phyloP scores from a whole-genome alignment of 2,113 vertebrate species.

The Irena cyanogastra region DNA sequence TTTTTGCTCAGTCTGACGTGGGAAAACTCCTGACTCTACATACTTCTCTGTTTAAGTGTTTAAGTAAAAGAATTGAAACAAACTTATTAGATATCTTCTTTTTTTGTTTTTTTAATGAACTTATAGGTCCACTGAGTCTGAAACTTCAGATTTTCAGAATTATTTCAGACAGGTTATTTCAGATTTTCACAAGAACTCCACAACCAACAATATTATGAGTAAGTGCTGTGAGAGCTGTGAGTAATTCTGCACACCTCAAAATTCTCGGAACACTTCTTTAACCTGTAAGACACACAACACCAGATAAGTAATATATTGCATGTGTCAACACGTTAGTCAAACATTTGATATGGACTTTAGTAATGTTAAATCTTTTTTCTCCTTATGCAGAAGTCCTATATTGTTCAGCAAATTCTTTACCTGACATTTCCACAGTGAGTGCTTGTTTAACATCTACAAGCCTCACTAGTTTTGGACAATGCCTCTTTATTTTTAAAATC shows the following conservation, averaged over 20 bases:
- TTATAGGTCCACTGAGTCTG: background rate
- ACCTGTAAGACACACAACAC: background rate
- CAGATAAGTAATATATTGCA: background rate
- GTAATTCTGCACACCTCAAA: background rate
- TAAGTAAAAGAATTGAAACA: background rate
- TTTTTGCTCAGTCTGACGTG: background rate
- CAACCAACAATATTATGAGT: background rate
- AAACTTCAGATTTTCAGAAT: background rate
- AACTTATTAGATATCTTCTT: background rate
- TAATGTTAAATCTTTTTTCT: background rate
- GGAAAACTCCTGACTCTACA: background rate
- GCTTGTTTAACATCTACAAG: background rate
- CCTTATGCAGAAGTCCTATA: background rate
- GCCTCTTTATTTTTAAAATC: background rate
- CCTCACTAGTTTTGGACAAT: background rate
- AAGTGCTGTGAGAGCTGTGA: background rate
- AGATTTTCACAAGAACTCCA: background rate
- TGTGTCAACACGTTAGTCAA: background rate
- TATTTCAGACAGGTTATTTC: background rate
- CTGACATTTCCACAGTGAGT: background rate
- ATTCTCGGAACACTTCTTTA: background rate
- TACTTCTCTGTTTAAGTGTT: background rate
- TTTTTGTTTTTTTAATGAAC: background rate
- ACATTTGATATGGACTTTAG: background rate
- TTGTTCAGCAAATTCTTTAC: background rate